These are phyloP conservation scores for Melinopterus prodromus DNA, from an alignment of 2,888 invertebrate species.

Conservation along the genomic window DNA sequence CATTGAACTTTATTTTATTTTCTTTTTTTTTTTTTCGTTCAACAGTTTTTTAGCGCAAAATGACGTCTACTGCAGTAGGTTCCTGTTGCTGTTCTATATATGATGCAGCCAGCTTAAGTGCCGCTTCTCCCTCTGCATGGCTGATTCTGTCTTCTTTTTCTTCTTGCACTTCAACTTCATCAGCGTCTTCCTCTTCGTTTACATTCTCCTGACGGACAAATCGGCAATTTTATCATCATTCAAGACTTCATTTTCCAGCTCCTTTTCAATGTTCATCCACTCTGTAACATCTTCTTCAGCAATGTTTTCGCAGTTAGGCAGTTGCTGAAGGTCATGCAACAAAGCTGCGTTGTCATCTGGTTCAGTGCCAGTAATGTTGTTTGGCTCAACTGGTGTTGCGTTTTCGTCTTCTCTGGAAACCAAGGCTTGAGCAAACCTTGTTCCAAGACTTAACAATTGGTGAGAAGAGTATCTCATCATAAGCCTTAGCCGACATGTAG, in stretches of 20 bases:
- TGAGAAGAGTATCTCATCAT: constrained; percentile 20
- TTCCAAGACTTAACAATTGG: constrained; percentile 17
- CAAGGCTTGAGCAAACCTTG: constrained; percentile 14
- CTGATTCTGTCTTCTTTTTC: neutral
- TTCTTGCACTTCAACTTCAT: constrained; percentile 9
- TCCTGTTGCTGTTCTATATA: constrained; percentile 16
- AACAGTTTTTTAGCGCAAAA: constrained; percentile 24
- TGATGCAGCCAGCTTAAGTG: constrained; percentile 17
- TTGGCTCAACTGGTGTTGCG: constrained; percentile 9
- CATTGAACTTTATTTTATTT: too few relatives aligned
- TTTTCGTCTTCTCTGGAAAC: neutral
- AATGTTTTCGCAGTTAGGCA: constrained; percentile 11
- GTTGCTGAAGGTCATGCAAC: constrained; percentile 9
- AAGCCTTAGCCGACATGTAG: too few relatives aligned
- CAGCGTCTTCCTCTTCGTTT: neutral
- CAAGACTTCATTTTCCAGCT: neutral
- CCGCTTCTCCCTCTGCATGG: neutral
- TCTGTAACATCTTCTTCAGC: neutral
- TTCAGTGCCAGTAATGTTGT: neutral
- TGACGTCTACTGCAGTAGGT: neutral
- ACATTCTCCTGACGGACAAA: neutral
- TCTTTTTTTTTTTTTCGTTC: constrained; percentile 8
- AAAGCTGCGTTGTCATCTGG: constrained; percentile 23
- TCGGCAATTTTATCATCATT: too few relatives aligned
- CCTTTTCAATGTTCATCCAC: too few relatives aligned